These are phyloP conservation scores for Lamprotornis superbus DNA, from an alignment of 2,113 vertebrate species.

Conservation along the genomic window DNA sequence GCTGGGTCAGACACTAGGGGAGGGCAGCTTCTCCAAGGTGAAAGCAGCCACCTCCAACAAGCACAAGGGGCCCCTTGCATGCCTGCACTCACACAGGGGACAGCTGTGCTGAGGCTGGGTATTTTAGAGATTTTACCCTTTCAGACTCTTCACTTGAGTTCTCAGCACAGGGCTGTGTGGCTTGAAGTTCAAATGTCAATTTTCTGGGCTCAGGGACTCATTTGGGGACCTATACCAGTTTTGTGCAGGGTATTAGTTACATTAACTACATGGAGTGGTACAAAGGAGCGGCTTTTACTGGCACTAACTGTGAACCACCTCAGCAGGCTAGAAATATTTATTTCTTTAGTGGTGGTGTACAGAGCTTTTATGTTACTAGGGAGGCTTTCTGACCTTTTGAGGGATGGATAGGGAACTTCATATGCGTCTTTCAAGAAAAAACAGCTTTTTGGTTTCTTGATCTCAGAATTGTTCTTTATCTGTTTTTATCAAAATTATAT, in stretches of 20 bases:
- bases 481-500: background rate
- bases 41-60: no score
- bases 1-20: no score
- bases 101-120: no score
- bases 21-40: no score
- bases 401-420: background rate
- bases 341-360: background rate
- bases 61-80: no score
- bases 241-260: background rate
- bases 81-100: rapidly evolving
- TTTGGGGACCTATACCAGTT: background rate
- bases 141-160: background rate
- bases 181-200: background rate
- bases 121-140: background rate
- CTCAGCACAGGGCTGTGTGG: background rate
- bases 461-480: background rate
- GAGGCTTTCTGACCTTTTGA: background rate
- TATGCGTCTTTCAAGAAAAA: background rate
- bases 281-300: background rate
- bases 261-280: background rate
- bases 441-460: background rate
- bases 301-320: background rate
- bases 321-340: background rate
- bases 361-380: background rate
- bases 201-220: background rate